Base-by-base conservation (phyloP, 2,888 invertebrate genomes). In the Cinara cedri region DNA sequence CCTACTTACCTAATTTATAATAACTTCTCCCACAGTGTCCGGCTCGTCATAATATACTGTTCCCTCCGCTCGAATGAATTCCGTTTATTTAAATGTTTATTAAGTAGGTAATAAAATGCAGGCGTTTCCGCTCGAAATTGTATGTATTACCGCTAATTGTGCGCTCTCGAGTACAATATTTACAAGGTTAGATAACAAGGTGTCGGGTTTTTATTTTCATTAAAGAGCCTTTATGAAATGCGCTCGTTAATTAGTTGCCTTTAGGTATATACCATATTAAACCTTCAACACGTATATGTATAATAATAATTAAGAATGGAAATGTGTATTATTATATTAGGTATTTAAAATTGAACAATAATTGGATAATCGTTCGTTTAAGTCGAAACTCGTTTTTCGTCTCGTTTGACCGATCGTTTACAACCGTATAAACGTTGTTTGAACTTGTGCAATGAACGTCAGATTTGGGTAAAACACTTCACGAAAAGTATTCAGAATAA, bases 61-160 rank as follows among this genome's bases (percentile, higher is more conserved):
- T 54, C 63, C 51, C n/a, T 54, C 21, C 63, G 9, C n/a, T n/a
- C 21, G 42, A 74, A 63, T 63, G 74, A 44, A 34, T 54, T 65
- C 16, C 54, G 74, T 65, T 74, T 65, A 42, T 74, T 74, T 65
- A 34, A 34, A 54, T 54, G 16, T 74, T 74, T 54, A 63, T 63
- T 74, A 65, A 74, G 42, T 65, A 65, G 51, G 74, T 44, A 65
- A 24, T 65, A 65, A 65, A 72, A 51, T 6, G 54, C 54, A 54
- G 54, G 74, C 74, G 63, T 65, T 74, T 74, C 74, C 74, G 74
- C 42, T 54, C 2, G 21, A 4, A 63, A 74, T 54, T 74, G 16
- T 26, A 49, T 49, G 51, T 42, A 44, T 54, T 42, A 19, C 51
- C 42, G 42, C 44, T 63, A 74, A 74, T 65, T 63, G 42, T 42